Evolutionary conservation across 2,888 invertebrate species (phyloP), one percentile per base, ranked within the genome.

Genomic region (Gastrophysa polygoni): DNA sequence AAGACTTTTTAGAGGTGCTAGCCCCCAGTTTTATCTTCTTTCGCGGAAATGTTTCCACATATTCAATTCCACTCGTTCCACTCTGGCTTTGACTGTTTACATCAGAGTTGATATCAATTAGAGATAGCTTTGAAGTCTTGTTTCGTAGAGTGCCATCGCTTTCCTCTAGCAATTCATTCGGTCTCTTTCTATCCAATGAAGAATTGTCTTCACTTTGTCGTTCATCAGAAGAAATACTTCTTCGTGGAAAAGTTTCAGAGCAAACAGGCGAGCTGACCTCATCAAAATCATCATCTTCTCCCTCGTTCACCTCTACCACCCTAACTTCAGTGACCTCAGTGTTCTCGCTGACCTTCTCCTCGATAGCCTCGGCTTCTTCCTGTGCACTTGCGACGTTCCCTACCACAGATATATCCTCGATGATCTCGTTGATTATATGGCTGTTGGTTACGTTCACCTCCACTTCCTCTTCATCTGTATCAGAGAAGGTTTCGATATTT

Each of bases 251-350:
- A 3, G 52, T 59, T 48, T 60, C 59, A 28, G 50, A 17, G 16
- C 29, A 28, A 29, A 28, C 6, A 28, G 29, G 50, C 17, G 38
- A 32, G 11, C 17, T 32, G n/a, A n/a, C 7, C n/a, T 68, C 64
- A 14, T 61, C 55, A 52, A 66, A 66, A 48, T 57, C 50, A 49
- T 69, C 65, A 10, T 69, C 65, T 64, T 73, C 68, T 17, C 68
- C 66, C 8, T 68, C 61, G 56, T 71, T 63, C 48, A 73, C 67
- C 63, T 76, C 72, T 49, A 72, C 61, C 14, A 68, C 66, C 63
- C 71, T 60, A n/a, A 68, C 64, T 59, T 70, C 67, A 20, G 62
- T 65, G 43, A 67, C 51, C 47, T 64, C 64, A 17, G 59, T 50
- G 47, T 51, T 29, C 34, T 66, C 56, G 43, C 51, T 52, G 48